Base-by-base conservation (phyloP, 1,140 invertebrate species). In the Hesperophylax magnus region DNA sequence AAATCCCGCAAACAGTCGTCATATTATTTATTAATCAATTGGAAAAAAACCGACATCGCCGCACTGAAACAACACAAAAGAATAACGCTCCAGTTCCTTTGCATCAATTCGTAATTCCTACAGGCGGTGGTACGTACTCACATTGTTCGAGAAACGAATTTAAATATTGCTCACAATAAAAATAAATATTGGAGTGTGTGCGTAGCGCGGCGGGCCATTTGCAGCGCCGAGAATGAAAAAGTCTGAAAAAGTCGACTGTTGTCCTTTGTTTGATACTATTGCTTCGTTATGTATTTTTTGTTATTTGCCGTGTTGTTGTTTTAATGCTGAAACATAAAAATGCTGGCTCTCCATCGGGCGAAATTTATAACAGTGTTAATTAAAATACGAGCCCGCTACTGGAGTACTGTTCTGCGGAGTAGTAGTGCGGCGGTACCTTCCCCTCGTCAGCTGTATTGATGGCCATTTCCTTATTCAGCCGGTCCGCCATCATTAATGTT, bases 291-390 rank as follows among this genome's bases (percentile, higher is more conserved):
- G 24, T 74, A 74, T 74, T 74, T 74, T 74, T 74, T 74, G 71
- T 74, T 54, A 52, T 74, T 74, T 11, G 71, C 71, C 54, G 65
- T 69, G 65, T 74, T 74, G 71, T 74, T 74, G 71, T 74, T 74
- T 74, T 74, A 74, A 74, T 74, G 71, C 76, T 77, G 60, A 63
- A 77, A 65, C 76, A 77, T 77, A 77, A 77, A 77, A 82, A 82
- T 79, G 60, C 76, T 77, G 78, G 81, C 71, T 76, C 74, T 83
- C 75, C 78, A 83, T 83, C 78, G 81, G 53, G 61, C 34, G 24
- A 78, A 83, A 83, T 83, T 83, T 83, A 83, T 83, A 80, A 78
- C 81, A 53, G 63, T 63, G 81, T 83, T 83, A 83, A 83, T 83
- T 83, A 80, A 83, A 83, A 83, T 80, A 80, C 81, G 77, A 60